A percentile compares a stretch with the other conserved stretches of the same genome.
These are phyloP conservation scores for Nomada ferruginata DNA, from an alignment of 2,888 invertebrate genomes.

Conservation along the genomic window DNA sequence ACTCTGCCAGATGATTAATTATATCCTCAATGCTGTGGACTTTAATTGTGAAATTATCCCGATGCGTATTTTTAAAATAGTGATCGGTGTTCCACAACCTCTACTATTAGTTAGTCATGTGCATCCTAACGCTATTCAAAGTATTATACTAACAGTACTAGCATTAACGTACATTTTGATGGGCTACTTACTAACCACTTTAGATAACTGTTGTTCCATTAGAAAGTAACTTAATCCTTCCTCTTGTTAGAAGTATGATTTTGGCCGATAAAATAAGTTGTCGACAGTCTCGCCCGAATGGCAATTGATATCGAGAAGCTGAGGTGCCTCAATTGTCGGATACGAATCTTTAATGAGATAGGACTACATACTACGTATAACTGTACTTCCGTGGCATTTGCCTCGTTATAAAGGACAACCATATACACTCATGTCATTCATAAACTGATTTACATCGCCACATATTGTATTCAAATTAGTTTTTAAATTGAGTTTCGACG, in stretches of 20 bases:
- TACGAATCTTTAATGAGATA: conserved; percentile 20
- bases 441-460: conserved; percentile 27
- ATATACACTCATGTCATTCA: conserved; percentile 56
- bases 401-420: conserved; percentile 15
- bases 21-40: too few relatives aligned
- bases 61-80: background rate
- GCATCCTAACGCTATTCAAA: conserved; percentile 47
- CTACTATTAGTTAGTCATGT: conserved; percentile 40
- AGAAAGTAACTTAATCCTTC: conserved; percentile 19
- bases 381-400: conserved; percentile 15
- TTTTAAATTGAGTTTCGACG: conserved; percentile 1
- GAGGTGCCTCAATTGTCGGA: conserved; percentile 49
- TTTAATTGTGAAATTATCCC: background rate
- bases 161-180: conserved; percentile 28
- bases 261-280: too few relatives aligned
- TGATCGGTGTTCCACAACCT: conserved; percentile 35
- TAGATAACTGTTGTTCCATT: conserved; percentile 29
- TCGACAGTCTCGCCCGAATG: background rate
- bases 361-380: background rate
- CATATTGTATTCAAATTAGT: conserved; percentile 1
- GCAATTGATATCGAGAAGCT: conserved; percentile 42
- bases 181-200: conserved; percentile 27
- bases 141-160: conserved; percentile 48
- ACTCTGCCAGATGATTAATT: background rate
- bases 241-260: conserved; percentile 16